Base-by-base conservation (phyloP, 2,888 invertebrate species). In the Xestia ashworthii region DNA sequence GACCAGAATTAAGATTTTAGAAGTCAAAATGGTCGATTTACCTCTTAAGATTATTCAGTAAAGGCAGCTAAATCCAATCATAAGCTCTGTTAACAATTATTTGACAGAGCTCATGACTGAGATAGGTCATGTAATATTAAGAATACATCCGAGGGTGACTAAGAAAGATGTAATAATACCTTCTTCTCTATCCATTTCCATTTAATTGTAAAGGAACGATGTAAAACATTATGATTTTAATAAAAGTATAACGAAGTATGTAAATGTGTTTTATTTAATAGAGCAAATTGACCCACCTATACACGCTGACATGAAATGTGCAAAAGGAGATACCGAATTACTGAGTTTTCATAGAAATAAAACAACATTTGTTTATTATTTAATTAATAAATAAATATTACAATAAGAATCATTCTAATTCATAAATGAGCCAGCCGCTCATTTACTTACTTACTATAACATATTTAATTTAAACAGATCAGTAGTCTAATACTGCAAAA, bases 211-310 rank as follows among this genome's bases (percentile, higher is more conserved):
- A 86, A 80, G 79, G 89, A 89, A 89, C 88, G 89, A 89, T 89
- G 89, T 90, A 88, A 90, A 86, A 87, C 74, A 79, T 74, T 89
- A 89, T 90, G 91, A 92, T 93, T 94, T 94, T 93, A 94, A 93
- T 94, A 94, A 94, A 94, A 91, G 90, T 94, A 93, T 93, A 93
- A 92, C 90, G 89, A 91, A 90, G 84, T 84, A 80, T 81, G 58
- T 71, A 69, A 81, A 82, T 77, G 76, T 83, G 83, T 91, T 89
- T 78, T 82, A 68, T 19, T 91, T 87, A 58, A 67, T 81, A 53
- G 66, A 73, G 68, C 48, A 64, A 77, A 76, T 65, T 82, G 62
- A 71, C 64, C 62, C 19, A 50, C 12, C 11, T 25, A 65, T 50
- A 44, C 68, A 71, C 46, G 66, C 12, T 50, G 62, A 32, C 19